Evolutionary conservation across 2,797 vertebrate species (phyloP).

Genomic region (Odontamblyopus lacepedii): DNA sequence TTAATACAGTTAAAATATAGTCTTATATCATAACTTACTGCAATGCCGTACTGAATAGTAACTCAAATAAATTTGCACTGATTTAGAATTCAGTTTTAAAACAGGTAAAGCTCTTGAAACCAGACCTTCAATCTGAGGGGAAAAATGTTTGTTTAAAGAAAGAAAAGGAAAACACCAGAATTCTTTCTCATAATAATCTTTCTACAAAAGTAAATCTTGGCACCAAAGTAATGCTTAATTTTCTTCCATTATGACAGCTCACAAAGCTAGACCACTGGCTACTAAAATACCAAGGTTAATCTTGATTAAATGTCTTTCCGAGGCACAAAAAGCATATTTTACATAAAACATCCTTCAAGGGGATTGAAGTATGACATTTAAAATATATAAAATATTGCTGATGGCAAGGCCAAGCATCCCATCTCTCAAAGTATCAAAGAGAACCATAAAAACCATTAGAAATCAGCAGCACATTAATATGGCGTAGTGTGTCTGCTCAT

Average conservation of each 20-base stretch:
- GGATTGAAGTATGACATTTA: conserved; percentile 55
- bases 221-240: conserved; percentile 65
- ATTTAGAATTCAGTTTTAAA: background rate
- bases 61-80: background rate
- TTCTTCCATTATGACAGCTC: conserved; percentile 71
- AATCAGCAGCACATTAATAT: conserved; percentile 66
- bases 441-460: conserved; percentile 69
- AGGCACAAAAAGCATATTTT: conserved; percentile 75
- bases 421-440: conserved; percentile 66
- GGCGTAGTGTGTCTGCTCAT: conserved; percentile 57
- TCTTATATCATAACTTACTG: background rate
- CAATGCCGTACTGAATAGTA: background rate
- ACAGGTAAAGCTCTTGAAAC: background rate
- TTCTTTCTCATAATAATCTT: conserved; percentile 45
- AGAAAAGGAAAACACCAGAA: conserved; percentile 35
- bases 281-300: conserved; percentile 79
- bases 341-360: conserved; percentile 75
- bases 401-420: conserved; percentile 75
- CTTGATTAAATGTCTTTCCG: conserved; percentile 74
- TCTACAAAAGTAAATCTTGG: conserved; percentile 54
- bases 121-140: background rate
- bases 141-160: conserved; percentile 22
- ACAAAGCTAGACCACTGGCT: conserved; percentile 71
- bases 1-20: background rate
- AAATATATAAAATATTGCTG: conserved; percentile 62